Evolutionary conservation across 1,140 invertebrate species (phyloP).

Genomic region (Panulirus ornatus): DNA sequence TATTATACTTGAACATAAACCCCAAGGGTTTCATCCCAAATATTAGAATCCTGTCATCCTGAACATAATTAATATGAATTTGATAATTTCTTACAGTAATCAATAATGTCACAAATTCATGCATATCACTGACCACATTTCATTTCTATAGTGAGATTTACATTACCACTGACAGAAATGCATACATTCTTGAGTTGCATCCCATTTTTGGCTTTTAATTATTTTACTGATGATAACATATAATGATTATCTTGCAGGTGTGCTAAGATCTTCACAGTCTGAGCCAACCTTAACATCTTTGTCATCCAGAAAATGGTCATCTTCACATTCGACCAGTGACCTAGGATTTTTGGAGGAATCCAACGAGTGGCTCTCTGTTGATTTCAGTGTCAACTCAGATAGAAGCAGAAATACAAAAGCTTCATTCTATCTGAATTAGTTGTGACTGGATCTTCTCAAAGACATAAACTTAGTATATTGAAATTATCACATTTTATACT

Average conservation of each 20-base stretch:
- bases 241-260: background rate
- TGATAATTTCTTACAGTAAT: background rate
- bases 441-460: background rate
- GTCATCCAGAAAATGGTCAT: background rate
- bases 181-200: too few relatives aligned
- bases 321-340: conserved; percentile 18
- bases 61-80: too few relatives aligned
- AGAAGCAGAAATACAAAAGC: background rate
- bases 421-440: background rate
- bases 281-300: background rate
- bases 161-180: too few relatives aligned
- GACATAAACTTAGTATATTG: too few relatives aligned
- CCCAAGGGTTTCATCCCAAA: too few relatives aligned
- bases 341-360: conserved; percentile 6
- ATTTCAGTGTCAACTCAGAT: background rate
- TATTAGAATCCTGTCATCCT: too few relatives aligned
- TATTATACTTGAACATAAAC: too few relatives aligned
- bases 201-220: background rate
- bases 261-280: background rate
- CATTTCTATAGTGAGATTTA: too few relatives aligned
- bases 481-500: too few relatives aligned
- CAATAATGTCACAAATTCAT: too few relatives aligned
- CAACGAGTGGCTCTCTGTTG: background rate
- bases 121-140: too few relatives aligned
- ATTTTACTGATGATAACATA: background rate